A percentile compares a stretch with the other conserved stretches of the same genome.
Conservation (phyloP, 2,888 invertebrate species). For the Aproaerema taeniolella region DNA sequence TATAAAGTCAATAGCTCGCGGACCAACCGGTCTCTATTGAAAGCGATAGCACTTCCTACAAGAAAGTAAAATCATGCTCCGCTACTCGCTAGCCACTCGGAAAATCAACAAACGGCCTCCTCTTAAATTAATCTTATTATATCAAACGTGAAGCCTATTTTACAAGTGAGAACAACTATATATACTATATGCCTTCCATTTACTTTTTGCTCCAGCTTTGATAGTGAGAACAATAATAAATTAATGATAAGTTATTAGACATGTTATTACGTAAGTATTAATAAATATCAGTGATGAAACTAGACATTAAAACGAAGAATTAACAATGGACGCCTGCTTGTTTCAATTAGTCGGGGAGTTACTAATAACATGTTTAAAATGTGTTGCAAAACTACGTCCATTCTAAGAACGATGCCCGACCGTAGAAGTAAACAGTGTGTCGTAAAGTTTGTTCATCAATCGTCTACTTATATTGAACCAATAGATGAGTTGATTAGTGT, state of each 20-base stretch:
- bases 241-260: constrained; percentile 29
- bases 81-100: constrained; percentile 24
- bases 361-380: too few species aligned
- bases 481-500: constrained; percentile 3
- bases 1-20: constrained; percentile 17
- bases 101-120: not conserved
- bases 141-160: too few species aligned
- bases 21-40: constrained; percentile 68
- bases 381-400: too few species aligned
- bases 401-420: too few species aligned
- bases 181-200: not conserved
- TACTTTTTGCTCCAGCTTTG: not conserved
- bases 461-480: too few species aligned
- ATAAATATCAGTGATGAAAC: constrained; percentile 37
- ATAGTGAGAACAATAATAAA: not conserved
- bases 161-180: not conserved
- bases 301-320: too few species aligned
- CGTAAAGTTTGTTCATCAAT: too few species aligned
- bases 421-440: too few species aligned
- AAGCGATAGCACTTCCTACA: constrained; percentile 75
- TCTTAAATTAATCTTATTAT: not conserved
- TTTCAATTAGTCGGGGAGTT: too few species aligned
- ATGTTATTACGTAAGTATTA: constrained; percentile 37
- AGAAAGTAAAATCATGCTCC: constrained; percentile 69
- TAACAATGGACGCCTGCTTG: too few species aligned